Conservation (phyloP, 2,888 invertebrate species). For the Pheosia gnoma region DNA sequence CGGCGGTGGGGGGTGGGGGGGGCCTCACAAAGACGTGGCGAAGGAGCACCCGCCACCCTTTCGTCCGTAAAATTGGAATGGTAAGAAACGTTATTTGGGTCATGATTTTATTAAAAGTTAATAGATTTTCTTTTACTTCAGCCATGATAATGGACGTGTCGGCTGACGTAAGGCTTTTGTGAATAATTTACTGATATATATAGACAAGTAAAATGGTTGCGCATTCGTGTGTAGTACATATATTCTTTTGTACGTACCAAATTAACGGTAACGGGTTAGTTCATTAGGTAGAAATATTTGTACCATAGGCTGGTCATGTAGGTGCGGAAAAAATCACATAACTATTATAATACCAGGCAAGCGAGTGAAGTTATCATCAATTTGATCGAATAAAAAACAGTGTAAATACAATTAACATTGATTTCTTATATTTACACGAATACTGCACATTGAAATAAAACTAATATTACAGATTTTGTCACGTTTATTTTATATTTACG, state of each 20-base stretch:
- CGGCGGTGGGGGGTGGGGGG: slow-evolving; percentile 40
- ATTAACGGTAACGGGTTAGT: background rate
- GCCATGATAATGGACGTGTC: slow-evolving; percentile 24
- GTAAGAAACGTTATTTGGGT: slow-evolving; percentile 82
- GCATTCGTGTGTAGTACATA: slow-evolving; percentile 2
- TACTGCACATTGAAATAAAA: no score
- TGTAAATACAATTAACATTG: no score
- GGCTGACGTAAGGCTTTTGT: slow-evolving; percentile 5
- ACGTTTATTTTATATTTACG: no score
- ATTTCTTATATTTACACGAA: no score
- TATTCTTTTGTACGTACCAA: background rate
- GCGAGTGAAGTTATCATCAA: no score
- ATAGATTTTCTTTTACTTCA: slow-evolving; percentile 59
- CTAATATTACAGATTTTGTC: no score
- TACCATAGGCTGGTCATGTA: no score
- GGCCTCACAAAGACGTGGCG: slow-evolving; percentile 73
- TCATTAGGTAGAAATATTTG: no score
- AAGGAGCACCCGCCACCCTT: slow-evolving; percentile 76
- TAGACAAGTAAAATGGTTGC: slow-evolving; percentile 7
- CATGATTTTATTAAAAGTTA: slow-evolving; percentile 82
- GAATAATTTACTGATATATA: slow-evolving; percentile 3
- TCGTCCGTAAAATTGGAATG: slow-evolving; percentile 83
- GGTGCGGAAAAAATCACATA: no score
- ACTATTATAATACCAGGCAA: no score
- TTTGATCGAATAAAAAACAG: no score